Conservation (phyloP, 2,888 invertebrate genomes). For the Caenorhabditis sp. region DNA sequence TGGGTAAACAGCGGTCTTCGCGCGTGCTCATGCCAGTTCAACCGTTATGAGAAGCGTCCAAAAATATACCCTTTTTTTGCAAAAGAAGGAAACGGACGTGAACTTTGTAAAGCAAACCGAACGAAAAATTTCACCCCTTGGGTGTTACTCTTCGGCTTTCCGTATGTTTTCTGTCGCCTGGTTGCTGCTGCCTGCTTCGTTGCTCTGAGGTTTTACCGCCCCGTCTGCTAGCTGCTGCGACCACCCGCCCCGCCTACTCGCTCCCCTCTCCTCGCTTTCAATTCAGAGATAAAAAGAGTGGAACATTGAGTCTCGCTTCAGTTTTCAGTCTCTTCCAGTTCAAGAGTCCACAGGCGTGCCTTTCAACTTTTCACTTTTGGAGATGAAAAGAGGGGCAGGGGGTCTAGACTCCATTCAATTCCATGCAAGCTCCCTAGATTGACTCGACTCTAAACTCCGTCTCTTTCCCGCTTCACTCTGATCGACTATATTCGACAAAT, state of each 20-base stretch:
- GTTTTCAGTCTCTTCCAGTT: too few species aligned
- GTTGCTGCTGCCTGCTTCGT: background rate
- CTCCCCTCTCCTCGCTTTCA: constrained; percentile 2
- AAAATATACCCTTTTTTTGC: constrained; percentile 1
- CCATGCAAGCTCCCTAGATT: too few species aligned
- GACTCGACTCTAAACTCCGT: background rate
- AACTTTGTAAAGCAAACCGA: constrained; percentile 29
- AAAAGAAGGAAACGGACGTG: constrained; percentile 9
- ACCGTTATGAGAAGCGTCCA: background rate
- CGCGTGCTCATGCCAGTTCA: background rate
- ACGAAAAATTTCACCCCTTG: constrained; percentile 14
- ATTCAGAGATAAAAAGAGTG: constrained; percentile 24
- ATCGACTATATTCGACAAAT: too few species aligned
- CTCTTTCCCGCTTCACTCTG: background rate
- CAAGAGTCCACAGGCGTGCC: too few species aligned
- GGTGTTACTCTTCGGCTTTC: background rate
- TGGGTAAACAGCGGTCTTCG: constrained; percentile 3
- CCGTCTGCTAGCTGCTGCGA: constrained; percentile 3
- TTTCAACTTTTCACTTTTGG: too few species aligned
- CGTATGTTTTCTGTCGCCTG: too few species aligned
- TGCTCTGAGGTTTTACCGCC: constrained; percentile 13
- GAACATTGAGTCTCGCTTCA: too few species aligned
- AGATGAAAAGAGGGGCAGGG: background rate
- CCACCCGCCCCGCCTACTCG: background rate
- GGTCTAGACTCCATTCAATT: background rate